Evolutionary conservation across 2,113 vertebrate genomes (phyloP).

Genomic region (Halichoeres trimaculatus): DNA sequence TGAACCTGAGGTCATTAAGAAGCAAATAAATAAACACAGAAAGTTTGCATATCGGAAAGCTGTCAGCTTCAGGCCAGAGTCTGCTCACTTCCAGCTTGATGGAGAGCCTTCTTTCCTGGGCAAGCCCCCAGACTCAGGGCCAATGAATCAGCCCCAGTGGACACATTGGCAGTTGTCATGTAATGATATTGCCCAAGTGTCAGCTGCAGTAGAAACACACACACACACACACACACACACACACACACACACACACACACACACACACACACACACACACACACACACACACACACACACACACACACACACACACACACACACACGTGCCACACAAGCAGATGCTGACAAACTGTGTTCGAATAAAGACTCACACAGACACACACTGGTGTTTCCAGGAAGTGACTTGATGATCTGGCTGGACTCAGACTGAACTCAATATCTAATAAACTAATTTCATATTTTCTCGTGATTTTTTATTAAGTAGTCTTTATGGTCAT

Average conservation of each 20-base stretch:
- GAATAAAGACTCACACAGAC: neutral
- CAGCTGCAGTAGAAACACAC: constrained; percentile 42
- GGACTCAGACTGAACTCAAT: neutral
- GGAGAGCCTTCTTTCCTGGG: constrained; percentile 78
- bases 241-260: constrained; percentile 2
- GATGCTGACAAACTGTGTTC: constrained; percentile 19
- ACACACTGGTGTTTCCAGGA: constrained; percentile 1
- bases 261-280: neutral
- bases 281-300: neutral
- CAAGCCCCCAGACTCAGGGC: constrained; percentile 46
- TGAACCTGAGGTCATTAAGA: constrained; percentile 73
- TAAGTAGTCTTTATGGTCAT: too few species aligned
- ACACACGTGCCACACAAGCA: constrained; percentile 3
- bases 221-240: neutral
- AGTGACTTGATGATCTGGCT: neutral
- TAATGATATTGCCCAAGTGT: constrained; percentile 80
- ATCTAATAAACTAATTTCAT: too few species aligned
- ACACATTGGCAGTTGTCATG: constrained; percentile 83
- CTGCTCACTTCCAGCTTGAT: constrained; percentile 75
- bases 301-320: neutral
- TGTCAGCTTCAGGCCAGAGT: constrained; percentile 70
- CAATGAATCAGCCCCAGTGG: constrained; percentile 79
- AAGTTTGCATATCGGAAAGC: constrained; percentile 83
- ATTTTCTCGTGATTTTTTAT: too few species aligned
- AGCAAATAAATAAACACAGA: constrained; percentile 80